Percentiles rank a stretch among this genome's conserved stretches.
Conservation (phyloP, 2,113 vertebrate genomes). For the Hydrochoerus hydrochaeris region DNA sequence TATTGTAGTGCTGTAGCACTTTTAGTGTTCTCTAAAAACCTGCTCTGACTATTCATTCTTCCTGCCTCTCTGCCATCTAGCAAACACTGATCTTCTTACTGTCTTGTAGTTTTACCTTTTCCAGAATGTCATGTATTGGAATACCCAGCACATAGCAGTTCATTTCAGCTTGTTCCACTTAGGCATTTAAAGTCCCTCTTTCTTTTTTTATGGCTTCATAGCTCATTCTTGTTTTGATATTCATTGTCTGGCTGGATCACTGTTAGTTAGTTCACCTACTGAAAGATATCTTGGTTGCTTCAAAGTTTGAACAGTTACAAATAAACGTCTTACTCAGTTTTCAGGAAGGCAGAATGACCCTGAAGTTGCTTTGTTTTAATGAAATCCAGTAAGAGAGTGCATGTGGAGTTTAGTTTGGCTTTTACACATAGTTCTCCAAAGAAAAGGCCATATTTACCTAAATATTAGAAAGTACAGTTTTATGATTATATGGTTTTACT, state of each 20-base stretch:
- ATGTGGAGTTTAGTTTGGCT: neutral
- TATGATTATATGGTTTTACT: neutral
- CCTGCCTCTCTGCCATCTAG: neutral
- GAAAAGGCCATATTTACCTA: constrained; percentile 35
- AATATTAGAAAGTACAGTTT: constrained; percentile 41
- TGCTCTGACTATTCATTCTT: neutral
- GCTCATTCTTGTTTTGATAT: neutral
- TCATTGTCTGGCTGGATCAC: neutral
- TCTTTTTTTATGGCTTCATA: neutral
- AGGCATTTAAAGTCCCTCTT: neutral
- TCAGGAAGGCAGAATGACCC: neutral
- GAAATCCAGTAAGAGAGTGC: constrained; percentile 21
- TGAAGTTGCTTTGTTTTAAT: neutral
- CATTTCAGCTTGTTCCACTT: neutral
- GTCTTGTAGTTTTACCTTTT: neutral
- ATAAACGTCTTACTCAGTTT: neutral
- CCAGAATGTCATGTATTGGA: neutral
- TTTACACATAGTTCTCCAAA: constrained; percentile 7
- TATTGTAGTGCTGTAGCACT: neutral
- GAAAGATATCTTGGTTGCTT: neutral
- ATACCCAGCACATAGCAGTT: neutral
- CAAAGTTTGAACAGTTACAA: neutral
- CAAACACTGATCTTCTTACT: neutral
- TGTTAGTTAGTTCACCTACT: neutral
- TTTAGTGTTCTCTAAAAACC: neutral